Conservation (phyloP, 2,113 vertebrate genomes). For the Oceanodroma tethys region DNA sequence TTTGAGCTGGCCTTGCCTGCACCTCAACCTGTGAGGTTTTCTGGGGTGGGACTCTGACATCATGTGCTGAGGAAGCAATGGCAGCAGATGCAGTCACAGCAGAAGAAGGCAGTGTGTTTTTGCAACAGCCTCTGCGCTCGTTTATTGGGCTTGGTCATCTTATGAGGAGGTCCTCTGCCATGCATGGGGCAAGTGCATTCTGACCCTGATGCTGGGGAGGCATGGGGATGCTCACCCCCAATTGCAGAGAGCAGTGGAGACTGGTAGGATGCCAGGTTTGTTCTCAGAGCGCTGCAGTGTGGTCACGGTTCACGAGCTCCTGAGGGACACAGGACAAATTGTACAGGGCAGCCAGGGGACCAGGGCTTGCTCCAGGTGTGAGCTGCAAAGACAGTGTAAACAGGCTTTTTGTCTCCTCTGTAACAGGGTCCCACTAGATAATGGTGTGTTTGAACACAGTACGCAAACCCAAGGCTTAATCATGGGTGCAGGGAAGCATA, state of each 20-base stretch:
- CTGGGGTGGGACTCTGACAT: neutral
- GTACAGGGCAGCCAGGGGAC: neutral
- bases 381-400: neutral
- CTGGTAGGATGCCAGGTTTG: neutral
- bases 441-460: neutral
- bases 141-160: neutral
- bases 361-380: neutral
- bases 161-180: neutral
- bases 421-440: neutral
- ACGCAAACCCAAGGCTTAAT: neutral
- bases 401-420: neutral
- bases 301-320: neutral
- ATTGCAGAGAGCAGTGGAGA: neutral
- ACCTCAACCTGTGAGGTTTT: neutral
- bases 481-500: neutral
- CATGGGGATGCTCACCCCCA: neutral
- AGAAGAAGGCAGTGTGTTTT: neutral
- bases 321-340: neutral
- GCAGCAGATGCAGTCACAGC: neutral
- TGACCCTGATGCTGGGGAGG: neutral
- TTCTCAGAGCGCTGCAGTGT: neutral
- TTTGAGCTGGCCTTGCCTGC: neutral
- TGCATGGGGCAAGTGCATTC: neutral
- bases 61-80: neutral
- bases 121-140: neutral